phyloP scores from a whole-genome alignment of 23 tunicate genomes.

The Halocynthia roretzi region DNA sequence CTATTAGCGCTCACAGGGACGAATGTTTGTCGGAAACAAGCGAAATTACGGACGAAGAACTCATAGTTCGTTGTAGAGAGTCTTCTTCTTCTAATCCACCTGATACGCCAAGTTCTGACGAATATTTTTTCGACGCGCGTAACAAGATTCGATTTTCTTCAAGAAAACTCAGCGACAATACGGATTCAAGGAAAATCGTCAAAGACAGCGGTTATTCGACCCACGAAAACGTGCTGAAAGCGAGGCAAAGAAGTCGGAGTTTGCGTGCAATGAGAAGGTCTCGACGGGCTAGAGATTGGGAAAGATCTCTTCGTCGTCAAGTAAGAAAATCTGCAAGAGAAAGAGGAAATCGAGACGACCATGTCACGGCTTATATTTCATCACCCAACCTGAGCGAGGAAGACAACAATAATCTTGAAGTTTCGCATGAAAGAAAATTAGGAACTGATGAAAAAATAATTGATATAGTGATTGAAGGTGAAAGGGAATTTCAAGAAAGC shows the following conservation, averaged over 20 bases:
- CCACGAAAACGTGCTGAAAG: not conserved
- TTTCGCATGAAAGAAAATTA: no score
- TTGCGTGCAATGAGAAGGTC: not conserved
- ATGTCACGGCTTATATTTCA: not conserved
- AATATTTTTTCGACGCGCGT: not conserved
- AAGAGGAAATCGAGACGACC: not conserved
- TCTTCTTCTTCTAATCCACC: constrained; percentile 6
- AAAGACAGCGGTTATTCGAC: constrained; percentile 14
- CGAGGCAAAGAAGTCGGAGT: not conserved
- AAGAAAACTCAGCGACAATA: not conserved
- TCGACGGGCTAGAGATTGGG: constrained; percentile 1
- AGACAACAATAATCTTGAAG: not conserved
- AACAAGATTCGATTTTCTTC: not conserved
- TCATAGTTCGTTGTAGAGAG: not conserved
- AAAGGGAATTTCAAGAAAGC: no score
- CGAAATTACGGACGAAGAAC: not conserved
- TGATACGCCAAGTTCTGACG: constrained; percentile 7
- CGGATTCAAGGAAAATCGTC: not conserved
- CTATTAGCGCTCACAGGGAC: not conserved
- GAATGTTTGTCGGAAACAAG: not conserved
- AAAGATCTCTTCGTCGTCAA: not conserved
- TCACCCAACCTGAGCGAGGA: not conserved
- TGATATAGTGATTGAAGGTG: no score
- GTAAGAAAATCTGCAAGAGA: not conserved
- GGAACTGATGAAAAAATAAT: no score